These are phyloP conservation scores for Taxidea taxus DNA, from an alignment of 2,113 vertebrate genomes.

Conservation along the genomic window DNA sequence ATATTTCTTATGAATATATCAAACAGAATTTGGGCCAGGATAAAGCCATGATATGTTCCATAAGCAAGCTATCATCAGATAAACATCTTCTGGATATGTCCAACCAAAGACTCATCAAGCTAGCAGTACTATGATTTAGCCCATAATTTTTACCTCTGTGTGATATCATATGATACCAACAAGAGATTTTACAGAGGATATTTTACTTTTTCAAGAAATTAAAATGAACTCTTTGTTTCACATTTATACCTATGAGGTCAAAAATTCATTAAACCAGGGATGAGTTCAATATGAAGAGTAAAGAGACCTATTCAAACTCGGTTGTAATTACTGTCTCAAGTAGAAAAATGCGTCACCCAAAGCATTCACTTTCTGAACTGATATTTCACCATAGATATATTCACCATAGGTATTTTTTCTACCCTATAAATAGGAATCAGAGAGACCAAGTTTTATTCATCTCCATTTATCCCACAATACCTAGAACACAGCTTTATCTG, in stretches of 20 bases:
- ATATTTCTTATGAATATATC: background rate
- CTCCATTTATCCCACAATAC: background rate
- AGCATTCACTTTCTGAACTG: background rate
- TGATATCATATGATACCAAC: background rate
- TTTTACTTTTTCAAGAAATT: conserved; percentile 10
- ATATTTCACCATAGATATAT: background rate
- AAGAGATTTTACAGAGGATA: background rate
- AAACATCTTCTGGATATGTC: background rate
- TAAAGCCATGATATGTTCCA: background rate
- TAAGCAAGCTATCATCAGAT: background rate
- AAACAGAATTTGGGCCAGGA: background rate
- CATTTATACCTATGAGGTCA: background rate
- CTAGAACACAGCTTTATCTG: background rate
- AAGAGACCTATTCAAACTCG: background rate
- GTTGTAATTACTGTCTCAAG: background rate
- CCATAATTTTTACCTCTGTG: background rate
- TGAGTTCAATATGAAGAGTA: background rate
- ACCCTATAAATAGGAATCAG: background rate
- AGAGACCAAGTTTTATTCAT: background rate
- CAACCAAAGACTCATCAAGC: background rate
- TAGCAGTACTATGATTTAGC: background rate
- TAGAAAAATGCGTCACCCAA: background rate
- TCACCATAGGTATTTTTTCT: background rate
- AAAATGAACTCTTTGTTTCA: background rate
- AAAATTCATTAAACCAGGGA: background rate